Percentiles rank a stretch among this genome's conserved stretches.
These are phyloP conservation scores for Pholis gunnellus DNA, from an alignment of 2,113 vertebrate genomes.

Conservation along the genomic window DNA sequence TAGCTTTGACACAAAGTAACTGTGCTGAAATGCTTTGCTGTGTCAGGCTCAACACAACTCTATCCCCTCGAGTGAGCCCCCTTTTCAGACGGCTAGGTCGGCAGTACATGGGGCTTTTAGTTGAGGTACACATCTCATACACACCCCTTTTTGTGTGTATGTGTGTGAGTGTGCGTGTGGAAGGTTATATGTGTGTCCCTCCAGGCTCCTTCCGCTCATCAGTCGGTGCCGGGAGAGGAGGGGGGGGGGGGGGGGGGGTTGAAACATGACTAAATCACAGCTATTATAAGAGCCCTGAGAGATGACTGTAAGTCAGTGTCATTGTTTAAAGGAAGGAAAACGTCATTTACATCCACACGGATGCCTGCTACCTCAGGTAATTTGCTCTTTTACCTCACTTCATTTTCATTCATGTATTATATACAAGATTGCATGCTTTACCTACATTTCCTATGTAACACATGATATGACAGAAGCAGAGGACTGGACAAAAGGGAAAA, in stretches of 20 bases:
- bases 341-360: slow-evolving; percentile 27
- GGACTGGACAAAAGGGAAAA: neutral
- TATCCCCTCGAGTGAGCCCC: slow-evolving; percentile 66
- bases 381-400: slow-evolving; percentile 14
- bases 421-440: neutral
- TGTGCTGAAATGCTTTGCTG: slow-evolving; percentile 67
- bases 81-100: slow-evolving; percentile 61
- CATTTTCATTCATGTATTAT: neutral
- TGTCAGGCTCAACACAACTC: slow-evolving; percentile 73
- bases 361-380: slow-evolving; percentile 3
- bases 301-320: slow-evolving; percentile 73
- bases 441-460: neutral
- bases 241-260: slow-evolving; percentile 2
- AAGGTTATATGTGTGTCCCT: slow-evolving; percentile 48
- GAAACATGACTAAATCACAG: slow-evolving; percentile 61
- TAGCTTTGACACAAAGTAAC: slow-evolving; percentile 67
- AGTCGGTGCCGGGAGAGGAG: slow-evolving; percentile 29
- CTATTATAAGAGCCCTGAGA: slow-evolving; percentile 35
- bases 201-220: slow-evolving; percentile 53
- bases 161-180: slow-evolving; percentile 23
- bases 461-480: neutral
- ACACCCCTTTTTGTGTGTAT: slow-evolving; percentile 44
- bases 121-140: slow-evolving; percentile 49
- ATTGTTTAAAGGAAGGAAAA: slow-evolving; percentile 38
- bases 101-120: slow-evolving; percentile 61